Percentiles rank a stretch among this genome's conserved stretches.
Evolutionary conservation across 2,888 invertebrate species (phyloP).

Genomic region (Gortyna flavago): DNA sequence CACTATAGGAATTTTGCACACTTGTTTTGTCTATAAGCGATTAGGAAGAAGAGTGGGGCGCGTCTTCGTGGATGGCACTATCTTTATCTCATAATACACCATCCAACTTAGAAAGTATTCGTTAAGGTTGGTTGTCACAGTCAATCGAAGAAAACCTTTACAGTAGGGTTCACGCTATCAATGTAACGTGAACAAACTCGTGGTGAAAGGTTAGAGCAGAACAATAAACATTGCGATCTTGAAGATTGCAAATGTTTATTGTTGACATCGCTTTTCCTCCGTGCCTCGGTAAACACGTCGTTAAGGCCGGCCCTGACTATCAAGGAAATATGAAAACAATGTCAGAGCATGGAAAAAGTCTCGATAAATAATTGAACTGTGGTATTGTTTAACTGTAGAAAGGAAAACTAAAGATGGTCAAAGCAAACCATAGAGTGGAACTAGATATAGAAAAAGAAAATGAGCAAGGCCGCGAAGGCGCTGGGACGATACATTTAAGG

Average conservation of each 20-base stretch:
- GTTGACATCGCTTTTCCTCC: slow-evolving; percentile 13
- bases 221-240: too few species aligned
- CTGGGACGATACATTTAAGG: background rate
- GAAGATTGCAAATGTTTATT: slow-evolving; percentile 31
- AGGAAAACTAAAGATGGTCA: background rate
- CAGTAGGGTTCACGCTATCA: too few species aligned
- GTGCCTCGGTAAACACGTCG: slow-evolving; percentile 40
- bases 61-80: too few species aligned
- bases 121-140: too few species aligned
- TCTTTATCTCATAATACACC: background rate
- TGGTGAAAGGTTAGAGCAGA: slow-evolving; percentile 9
- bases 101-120: background rate
- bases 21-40: too few species aligned
- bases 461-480: background rate
- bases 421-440: background rate
- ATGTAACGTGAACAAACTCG: background rate
- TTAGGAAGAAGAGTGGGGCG: too few species aligned
- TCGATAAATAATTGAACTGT: background rate
- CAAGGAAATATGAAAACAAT: slow-evolving; percentile 32
- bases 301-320: slow-evolving; percentile 12
- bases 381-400: background rate
- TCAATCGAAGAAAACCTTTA: background rate
- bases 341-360: slow-evolving; percentile 16
- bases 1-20: too few species aligned
- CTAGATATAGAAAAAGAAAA: background rate